A percentile compares a stretch with the other conserved stretches of the same genome.
phyloP scores from a whole-genome alignment of 2,888 invertebrate species.

The Zygothrica quintamaculata region DNA sequence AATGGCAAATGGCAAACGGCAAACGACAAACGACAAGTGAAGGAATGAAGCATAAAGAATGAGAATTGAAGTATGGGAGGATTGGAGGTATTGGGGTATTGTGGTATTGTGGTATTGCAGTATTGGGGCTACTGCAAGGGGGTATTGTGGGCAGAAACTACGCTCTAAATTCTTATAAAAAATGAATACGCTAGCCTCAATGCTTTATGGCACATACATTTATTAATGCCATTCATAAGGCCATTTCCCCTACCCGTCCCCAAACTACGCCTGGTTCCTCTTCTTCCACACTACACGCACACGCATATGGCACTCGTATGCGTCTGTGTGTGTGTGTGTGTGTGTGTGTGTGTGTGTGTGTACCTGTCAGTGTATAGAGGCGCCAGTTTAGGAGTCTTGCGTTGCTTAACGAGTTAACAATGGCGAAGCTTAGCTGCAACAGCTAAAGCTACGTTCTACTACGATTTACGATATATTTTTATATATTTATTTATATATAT shows the following conservation, averaged over 20 bases:
- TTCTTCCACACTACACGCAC: background rate
- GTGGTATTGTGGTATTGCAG: no score
- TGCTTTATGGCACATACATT: slow-evolving; percentile 51
- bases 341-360: no score
- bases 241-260: slow-evolving; percentile 27
- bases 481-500: no score
- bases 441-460: background rate
- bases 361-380: no score
- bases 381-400: slow-evolving; percentile 59
- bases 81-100: background rate
- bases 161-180: slow-evolving; percentile 64
- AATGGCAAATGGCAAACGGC: slow-evolving; percentile 17
- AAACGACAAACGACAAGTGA: slow-evolving; percentile 9
- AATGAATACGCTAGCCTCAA: slow-evolving; percentile 42
- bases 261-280: background rate
- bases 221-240: slow-evolving; percentile 65
- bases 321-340: slow-evolving; percentile 8
- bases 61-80: no score
- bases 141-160: slow-evolving; percentile 15
- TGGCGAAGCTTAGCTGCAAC: slow-evolving; percentile 21
- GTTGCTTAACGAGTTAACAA: slow-evolving; percentile 64
- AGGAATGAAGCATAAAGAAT: background rate
- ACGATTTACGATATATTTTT: background rate
- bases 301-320: background rate
- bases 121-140: background rate